Percentiles rank a stretch among this genome's conserved stretches.
Evolutionary conservation across 2,113 vertebrate species (phyloP).

Genomic region (Osmerus eperlanus): DNA sequence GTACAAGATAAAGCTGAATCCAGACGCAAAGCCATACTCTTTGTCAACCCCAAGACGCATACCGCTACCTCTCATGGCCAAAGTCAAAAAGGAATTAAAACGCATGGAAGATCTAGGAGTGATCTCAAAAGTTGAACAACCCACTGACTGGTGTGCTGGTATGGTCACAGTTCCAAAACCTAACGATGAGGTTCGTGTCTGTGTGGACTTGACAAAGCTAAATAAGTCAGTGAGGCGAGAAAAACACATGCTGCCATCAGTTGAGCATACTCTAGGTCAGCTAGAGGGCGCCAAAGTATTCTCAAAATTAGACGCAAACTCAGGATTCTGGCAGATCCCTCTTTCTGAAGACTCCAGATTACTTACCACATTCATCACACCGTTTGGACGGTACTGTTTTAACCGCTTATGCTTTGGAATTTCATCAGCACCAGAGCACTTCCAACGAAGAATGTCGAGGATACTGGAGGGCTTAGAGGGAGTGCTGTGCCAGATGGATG

Average conservation of each 20-base stretch:
- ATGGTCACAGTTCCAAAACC: conserved; percentile 18
- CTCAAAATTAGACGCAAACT: conserved; percentile 17
- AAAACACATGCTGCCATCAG: conserved; percentile 14
- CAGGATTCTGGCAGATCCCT: conserved; percentile 27
- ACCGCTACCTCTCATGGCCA: conserved; percentile 14
- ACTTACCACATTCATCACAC: conserved; percentile 24
- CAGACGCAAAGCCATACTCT: conserved; percentile 9
- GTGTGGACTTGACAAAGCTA: conserved; percentile 20
- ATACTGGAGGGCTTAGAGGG: conserved; percentile 6
- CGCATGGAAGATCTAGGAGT: conserved; percentile 11
- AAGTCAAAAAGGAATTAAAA: conserved; percentile 6
- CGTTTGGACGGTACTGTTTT: conserved; percentile 25
- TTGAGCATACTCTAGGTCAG: conserved; percentile 19
- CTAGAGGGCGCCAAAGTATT: conserved; percentile 18
- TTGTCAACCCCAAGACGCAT: conserved; percentile 8
- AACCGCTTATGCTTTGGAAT: conserved; percentile 27
- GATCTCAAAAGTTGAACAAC: conserved; percentile 20
- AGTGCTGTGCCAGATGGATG: conserved; percentile 14
- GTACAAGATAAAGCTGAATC: conserved; percentile 10
- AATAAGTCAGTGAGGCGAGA: conserved; percentile 19
- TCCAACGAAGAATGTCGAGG: conserved; percentile 9
- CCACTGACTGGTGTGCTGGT: conserved; percentile 28
- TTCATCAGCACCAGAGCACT: conserved; percentile 22
- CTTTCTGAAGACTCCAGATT: not conserved
- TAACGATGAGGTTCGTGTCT: not conserved